Evolutionary conservation across 2,888 invertebrate genomes (phyloP).

Genomic region (Caenorhabditis sp.): DNA sequence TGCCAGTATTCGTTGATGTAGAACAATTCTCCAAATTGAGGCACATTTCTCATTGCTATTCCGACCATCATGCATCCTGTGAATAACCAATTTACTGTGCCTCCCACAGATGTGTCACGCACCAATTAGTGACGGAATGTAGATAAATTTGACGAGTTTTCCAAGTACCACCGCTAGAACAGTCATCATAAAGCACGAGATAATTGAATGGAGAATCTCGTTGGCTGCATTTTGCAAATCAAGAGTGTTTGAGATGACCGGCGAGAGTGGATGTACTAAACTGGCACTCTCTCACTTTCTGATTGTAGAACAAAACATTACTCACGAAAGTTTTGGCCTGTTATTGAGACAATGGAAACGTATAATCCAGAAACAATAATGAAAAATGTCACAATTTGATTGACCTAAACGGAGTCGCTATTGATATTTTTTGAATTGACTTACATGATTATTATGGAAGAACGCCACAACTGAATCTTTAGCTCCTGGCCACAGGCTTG

Average conservation of each 20-base stretch:
- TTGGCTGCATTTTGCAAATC: constrained; percentile 52
- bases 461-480: constrained; percentile 27
- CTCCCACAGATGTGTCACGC: too few relatives aligned
- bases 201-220: constrained; percentile 55
- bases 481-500: constrained; percentile 31
- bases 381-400: constrained; percentile 53
- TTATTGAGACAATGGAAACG: constrained; percentile 52
- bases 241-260: constrained; percentile 44
- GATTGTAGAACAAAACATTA: neutral
- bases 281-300: neutral
- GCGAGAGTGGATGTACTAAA: constrained; percentile 52
- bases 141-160: constrained; percentile 49
- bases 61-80: constrained; percentile 59
- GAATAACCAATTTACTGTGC: constrained; percentile 3
- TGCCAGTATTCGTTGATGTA: constrained; percentile 59
- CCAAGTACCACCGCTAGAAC: constrained; percentile 47
- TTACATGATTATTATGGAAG: constrained; percentile 58
- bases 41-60: constrained; percentile 58
- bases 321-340: constrained; percentile 53
- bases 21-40: constrained; percentile 46
- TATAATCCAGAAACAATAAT: constrained; percentile 49
- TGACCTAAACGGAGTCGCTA: constrained; percentile 40
- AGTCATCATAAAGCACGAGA: constrained; percentile 52
- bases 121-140: constrained; percentile 57
- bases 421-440: neutral